phyloP scores from a whole-genome alignment of 2,888 invertebrate species.

The Polymixis flavicincta region DNA sequence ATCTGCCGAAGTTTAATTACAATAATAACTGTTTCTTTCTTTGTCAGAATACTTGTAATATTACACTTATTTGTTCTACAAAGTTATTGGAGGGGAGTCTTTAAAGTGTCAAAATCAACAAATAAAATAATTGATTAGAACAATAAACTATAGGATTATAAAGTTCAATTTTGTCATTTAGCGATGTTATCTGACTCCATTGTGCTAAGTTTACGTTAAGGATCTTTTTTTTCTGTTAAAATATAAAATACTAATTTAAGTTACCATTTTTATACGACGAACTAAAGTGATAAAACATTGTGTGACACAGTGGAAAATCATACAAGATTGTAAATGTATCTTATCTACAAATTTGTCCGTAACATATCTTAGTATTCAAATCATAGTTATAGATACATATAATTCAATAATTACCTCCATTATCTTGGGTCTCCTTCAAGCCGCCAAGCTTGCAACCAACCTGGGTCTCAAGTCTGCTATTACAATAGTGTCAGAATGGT shows the following conservation, averaged over 20 bases:
- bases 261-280: not conserved
- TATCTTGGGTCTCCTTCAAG: not conserved
- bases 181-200: constrained; percentile 33
- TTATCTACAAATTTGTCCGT: not conserved
- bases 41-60: constrained; percentile 1
- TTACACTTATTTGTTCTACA: constrained; percentile 8
- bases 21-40: constrained; percentile 40
- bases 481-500: too few species aligned
- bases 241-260: not conserved
- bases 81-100: not conserved
- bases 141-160: constrained; percentile 21
- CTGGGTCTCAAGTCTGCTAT: too few species aligned
- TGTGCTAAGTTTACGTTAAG: not conserved
- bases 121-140: constrained; percentile 22
- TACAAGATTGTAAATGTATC: not conserved
- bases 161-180: constrained; percentile 25
- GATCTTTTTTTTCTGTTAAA: not conserved
- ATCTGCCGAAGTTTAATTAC: constrained; percentile 47
- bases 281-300: not conserved
- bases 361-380: not conserved
- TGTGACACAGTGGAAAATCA: not conserved
- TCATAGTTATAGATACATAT: not conserved
- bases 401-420: constrained; percentile 12
- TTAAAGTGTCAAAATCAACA: constrained; percentile 4
- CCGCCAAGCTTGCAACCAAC: constrained; percentile 22